Evolutionary conservation across 1,140 invertebrate genomes (phyloP), one percentile per base, ranked within the genome.

Genomic region (Littorina saxatilis): DNA sequence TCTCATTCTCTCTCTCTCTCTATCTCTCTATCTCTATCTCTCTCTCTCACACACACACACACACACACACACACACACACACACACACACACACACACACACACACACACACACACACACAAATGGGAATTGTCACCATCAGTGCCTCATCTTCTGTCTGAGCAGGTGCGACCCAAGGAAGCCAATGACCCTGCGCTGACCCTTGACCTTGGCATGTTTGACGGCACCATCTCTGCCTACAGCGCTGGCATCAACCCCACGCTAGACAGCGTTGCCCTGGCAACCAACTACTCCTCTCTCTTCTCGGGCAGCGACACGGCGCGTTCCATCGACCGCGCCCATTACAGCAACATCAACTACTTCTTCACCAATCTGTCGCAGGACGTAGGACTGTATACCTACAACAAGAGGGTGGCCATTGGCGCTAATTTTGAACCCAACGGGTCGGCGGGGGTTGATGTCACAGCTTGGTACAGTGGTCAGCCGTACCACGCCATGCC

Each of bases 401-500:
- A 87, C 75, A 86, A 86, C 70, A 85, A 82, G 80, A 78, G 75
- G 55, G 72, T 79, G 52, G 61, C 89, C 20, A 80, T 88, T 72
- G 88, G 84, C 29, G 84, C 81, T 11, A 83, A 87, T 15, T 87
- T 87, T 79, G 63, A 88, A 27, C 63, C 74, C 17, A 20, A 40
- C 2, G 27, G 40, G 27, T 50, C 47, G 3, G 23, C 40, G 13
- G 55, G 29, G 1, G 32, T 79, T 9, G 74, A 66, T 29, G 79
- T 72, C n/a, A 82, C 61, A 1, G 91, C 88, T 0, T 90, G 90
- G 78, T 94, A 93, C 85, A 94, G 94, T 79, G 92, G 93, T 73
- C 92, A 94, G 83, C 92, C 96, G 0, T 95, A 94, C 88, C 96
- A 96, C 88, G 94, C 95, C 61, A 94, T 95, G 27, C 94, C 95